A percentile compares a stretch with the other conserved stretches of the same genome.
phyloP scores from a whole-genome alignment of 2,888 invertebrate genomes.

The Hofmannophila pseudospretella region DNA sequence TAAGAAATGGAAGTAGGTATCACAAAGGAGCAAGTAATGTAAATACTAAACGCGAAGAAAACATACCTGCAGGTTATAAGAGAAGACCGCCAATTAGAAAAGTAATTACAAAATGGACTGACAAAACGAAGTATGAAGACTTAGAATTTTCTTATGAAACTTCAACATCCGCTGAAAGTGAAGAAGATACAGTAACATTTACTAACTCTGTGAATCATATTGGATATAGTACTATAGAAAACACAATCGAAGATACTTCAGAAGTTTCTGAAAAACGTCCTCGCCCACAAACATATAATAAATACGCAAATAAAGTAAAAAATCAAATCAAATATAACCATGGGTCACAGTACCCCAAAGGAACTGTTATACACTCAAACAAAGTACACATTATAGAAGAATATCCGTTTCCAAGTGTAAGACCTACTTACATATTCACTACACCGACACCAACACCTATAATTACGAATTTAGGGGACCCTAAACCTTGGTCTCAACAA shows the following conservation, averaged over 20 bases:
- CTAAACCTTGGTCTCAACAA: conserved; percentile 43
- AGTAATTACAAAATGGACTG: conserved; percentile 74
- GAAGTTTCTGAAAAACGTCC: conserved; percentile 21
- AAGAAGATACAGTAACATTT: conserved; percentile 21
- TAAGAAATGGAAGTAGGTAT: conserved; percentile 16
- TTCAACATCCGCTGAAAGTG: conserved; percentile 28
- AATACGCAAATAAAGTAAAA: conserved; percentile 28
- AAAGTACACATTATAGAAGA: conserved; percentile 48
- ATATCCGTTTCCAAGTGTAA: conserved; percentile 11
- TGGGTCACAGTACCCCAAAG: conserved; percentile 41
- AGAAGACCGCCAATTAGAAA: conserved; percentile 58
- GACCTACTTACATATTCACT: conserved; percentile 48
- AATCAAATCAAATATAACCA: conserved; percentile 36
- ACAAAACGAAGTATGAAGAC: conserved; percentile 62
- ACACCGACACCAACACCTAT: conserved; percentile 56
- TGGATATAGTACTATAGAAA: conserved; percentile 25
- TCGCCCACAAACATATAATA: conserved; percentile 27
- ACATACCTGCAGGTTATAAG: conserved; percentile 14
- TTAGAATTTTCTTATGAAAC: conserved; percentile 60
- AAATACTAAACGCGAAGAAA: conserved; percentile 1
- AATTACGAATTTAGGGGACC: conserved; percentile 66
- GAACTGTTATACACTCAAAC: conserved; percentile 43
- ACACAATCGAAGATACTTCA: conserved; percentile 25
- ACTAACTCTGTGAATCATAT: conserved; percentile 20
- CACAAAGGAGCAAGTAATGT: conserved; percentile 9